A percentile compares a stretch with the other conserved stretches of the same genome.
Conservation (phyloP, 2,113 vertebrate species). For the Tupaia chinensis region DNA sequence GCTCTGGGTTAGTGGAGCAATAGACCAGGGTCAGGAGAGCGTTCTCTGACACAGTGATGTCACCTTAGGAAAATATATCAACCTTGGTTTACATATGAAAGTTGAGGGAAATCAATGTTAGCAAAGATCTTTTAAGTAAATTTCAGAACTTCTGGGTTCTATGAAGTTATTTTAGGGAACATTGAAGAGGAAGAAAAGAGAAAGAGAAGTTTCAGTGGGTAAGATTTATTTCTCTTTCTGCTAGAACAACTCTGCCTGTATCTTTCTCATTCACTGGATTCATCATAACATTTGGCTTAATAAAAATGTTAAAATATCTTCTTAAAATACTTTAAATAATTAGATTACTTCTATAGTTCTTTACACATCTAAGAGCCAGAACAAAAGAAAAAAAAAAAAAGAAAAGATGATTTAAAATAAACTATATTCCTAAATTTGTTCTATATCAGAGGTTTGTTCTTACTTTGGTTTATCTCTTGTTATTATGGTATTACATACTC, state of each 20-base stretch:
- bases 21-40: background rate
- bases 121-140: background rate
- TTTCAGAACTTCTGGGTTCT: background rate
- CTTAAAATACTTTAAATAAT: background rate
- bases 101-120: background rate
- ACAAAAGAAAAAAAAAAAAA: background rate
- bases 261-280: background rate
- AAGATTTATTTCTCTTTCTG: background rate
- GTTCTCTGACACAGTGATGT: background rate
- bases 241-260: background rate
- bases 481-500: background rate
- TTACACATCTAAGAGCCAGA: background rate
- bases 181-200: background rate
- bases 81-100: background rate
- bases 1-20: background rate
- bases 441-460: background rate
- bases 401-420: background rate
- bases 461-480: background rate
- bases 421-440: background rate
- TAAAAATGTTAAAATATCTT: background rate
- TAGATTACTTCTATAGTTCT: background rate
- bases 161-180: background rate
- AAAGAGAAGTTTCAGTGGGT: background rate
- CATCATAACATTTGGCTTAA: background rate
- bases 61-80: background rate